These are phyloP conservation scores for Ascidia mentula DNA, from an alignment of 23 tunicate genomes.

Conservation along the genomic window DNA sequence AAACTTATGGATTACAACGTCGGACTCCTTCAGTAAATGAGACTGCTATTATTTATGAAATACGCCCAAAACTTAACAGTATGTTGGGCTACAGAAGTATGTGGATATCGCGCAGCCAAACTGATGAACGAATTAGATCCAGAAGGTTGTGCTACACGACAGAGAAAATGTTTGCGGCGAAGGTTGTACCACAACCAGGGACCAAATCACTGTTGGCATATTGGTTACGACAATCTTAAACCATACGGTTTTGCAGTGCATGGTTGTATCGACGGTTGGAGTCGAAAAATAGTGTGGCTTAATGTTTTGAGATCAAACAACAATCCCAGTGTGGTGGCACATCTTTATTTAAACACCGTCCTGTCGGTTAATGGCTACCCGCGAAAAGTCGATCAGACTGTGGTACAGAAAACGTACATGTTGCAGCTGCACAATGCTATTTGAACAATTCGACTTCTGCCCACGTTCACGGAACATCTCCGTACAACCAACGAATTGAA, in stretches of 20 bases:
- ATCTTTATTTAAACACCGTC: neutral
- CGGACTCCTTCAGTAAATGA: neutral
- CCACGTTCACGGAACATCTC: conserved; percentile 20
- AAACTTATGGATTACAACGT: conserved; percentile 2
- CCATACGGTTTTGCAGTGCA: conserved; percentile 16
- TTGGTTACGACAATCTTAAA: conserved; percentile 15
- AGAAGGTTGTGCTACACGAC: conserved; percentile 4
- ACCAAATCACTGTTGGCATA: conserved; percentile 14
- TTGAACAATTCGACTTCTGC: neutral
- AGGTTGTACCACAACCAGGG: neutral
- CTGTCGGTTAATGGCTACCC: neutral
- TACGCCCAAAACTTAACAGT: neutral
- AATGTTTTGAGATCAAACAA: neutral
- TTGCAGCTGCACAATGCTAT: conserved; percentile 15
- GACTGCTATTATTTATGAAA: neutral
- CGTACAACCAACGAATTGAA: conserved; percentile 22
- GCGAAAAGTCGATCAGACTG: conserved; percentile 8
- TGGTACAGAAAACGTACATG: conserved; percentile 21
- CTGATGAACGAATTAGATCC: conserved; percentile 17
- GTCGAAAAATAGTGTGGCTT: conserved; percentile 12
- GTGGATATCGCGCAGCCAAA: neutral
- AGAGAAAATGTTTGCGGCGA: neutral
- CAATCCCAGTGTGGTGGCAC: neutral
- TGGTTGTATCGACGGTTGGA: conserved; percentile 17
- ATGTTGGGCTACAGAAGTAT: conserved; percentile 18